Evolutionary conservation across 2,797 vertebrate genomes (phyloP).

Genomic region (Periophthalmus magnuspinnatus): DNA sequence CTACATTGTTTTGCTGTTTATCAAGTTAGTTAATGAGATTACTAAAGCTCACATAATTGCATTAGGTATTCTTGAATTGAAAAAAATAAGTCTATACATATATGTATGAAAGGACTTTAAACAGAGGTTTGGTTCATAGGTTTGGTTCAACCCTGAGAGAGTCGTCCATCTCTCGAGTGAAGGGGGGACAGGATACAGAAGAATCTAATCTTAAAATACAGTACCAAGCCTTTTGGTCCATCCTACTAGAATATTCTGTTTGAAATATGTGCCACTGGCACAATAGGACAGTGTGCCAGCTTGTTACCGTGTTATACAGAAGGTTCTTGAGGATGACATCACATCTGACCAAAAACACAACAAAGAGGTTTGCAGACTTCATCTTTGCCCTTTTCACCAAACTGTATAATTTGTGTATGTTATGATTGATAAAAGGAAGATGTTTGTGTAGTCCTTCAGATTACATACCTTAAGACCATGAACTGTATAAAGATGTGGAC

Average conservation of each 20-base stretch:
- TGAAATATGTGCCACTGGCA: not conserved
- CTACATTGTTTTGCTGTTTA: too few relatives aligned
- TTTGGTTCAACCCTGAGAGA: too few relatives aligned
- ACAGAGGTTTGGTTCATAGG: not conserved
- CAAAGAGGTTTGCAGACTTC: not conserved
- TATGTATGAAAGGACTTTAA: not conserved
- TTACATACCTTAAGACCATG: too few relatives aligned
- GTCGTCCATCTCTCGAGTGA: not conserved
- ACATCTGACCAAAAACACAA: not conserved
- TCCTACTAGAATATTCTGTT: not conserved
- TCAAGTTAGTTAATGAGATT: too few relatives aligned
- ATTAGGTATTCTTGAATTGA: too few relatives aligned
- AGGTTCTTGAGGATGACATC: not conserved
- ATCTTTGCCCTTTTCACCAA: not conserved
- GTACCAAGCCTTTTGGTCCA: not conserved
- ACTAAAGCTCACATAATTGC: too few relatives aligned
- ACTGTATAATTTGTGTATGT: too few relatives aligned
- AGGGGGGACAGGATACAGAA: not conserved
- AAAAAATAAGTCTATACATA: too few relatives aligned
- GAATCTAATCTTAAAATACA: not conserved
- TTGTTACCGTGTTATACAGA: not conserved
- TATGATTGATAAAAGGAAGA: too few relatives aligned
- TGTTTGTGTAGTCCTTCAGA: too few relatives aligned
- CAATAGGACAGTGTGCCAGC: not conserved
- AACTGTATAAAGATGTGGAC: too few relatives aligned